Conservation (phyloP, 2,888 invertebrate species). For the Uloborus plumipes region DNA sequence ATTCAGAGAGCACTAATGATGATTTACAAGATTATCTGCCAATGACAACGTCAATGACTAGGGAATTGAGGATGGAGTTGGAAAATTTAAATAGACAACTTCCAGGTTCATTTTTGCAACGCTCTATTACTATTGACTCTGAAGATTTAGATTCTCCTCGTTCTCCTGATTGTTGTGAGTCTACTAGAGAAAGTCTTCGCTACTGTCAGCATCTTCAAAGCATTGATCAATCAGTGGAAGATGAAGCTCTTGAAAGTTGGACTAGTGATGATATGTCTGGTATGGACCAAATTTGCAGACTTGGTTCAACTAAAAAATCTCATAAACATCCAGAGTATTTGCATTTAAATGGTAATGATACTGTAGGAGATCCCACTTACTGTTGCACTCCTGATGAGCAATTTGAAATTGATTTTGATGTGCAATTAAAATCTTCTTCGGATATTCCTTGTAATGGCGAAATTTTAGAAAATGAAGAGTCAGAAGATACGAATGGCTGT, state of each 20-base stretch:
- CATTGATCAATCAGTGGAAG: slow-evolving; percentile 54
- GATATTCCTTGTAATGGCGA: slow-evolving; percentile 66
- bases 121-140: slow-evolving; percentile 55
- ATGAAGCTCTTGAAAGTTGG: slow-evolving; percentile 62
- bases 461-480: slow-evolving; percentile 66
- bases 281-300: slow-evolving; percentile 56
- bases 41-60: slow-evolving; percentile 88
- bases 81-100: slow-evolving; percentile 88
- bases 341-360: slow-evolving; percentile 49
- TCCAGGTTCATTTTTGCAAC: slow-evolving; percentile 75
- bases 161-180: slow-evolving; percentile 53
- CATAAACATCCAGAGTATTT: slow-evolving; percentile 56
- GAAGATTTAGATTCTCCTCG: slow-evolving; percentile 66
- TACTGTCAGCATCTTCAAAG: slow-evolving; percentile 33
- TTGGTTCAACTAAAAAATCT: slow-evolving; percentile 39
- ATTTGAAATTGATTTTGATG: slow-evolving; percentile 63
- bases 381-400: slow-evolving; percentile 66
- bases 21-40: slow-evolving; percentile 84
- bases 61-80: slow-evolving; percentile 84
- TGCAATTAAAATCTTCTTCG: slow-evolving; percentile 33
- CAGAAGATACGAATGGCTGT: slow-evolving; percentile 63
- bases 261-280: slow-evolving; percentile 63
- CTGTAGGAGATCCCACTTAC: slow-evolving; percentile 35
- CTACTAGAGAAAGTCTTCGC: slow-evolving; percentile 34
- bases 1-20: slow-evolving; percentile 72